phyloP scores from a whole-genome alignment of 2,888 invertebrate species.

The Physocephala rufipes region DNA sequence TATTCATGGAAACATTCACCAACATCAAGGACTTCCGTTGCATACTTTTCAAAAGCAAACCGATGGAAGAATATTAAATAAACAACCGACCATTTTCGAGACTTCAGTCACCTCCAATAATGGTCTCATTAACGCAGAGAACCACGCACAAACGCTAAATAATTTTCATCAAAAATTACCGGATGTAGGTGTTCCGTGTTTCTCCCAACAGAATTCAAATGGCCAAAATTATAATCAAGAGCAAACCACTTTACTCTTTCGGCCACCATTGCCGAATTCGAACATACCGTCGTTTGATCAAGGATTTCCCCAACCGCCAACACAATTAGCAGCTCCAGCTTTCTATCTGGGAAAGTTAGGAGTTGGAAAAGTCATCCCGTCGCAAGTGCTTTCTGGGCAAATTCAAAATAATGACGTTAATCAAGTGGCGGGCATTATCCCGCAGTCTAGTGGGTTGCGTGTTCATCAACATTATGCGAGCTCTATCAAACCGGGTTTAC shows the following conservation, averaged over 20 bases:
- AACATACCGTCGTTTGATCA: background rate
- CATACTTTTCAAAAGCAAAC: constrained; percentile 46
- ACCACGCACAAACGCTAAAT: constrained; percentile 43
- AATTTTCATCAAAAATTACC: constrained; percentile 27
- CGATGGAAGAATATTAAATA: constrained; percentile 49
- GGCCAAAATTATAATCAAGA: constrained; percentile 40
- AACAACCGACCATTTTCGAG: constrained; percentile 40
- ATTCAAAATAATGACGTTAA: constrained; percentile 21
- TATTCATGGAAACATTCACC: constrained; percentile 35
- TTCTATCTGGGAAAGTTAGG: constrained; percentile 18
- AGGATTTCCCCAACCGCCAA: constrained; percentile 19
- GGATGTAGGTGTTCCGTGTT: constrained; percentile 41
- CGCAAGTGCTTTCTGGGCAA: constrained; percentile 24
- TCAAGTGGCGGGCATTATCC: constrained; percentile 12
- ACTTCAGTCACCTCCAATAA: too few relatives aligned
- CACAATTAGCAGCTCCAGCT: constrained; percentile 24
- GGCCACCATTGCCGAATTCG: constrained; percentile 13
- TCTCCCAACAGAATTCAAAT: constrained; percentile 35
- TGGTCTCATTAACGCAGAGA: constrained; percentile 36
- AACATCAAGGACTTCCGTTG: constrained; percentile 27
- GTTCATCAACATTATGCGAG: constrained; percentile 31
- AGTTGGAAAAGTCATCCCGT: constrained; percentile 16
- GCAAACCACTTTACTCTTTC: background rate
- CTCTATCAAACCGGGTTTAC: too few relatives aligned
- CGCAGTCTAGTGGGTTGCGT: constrained; percentile 11